phyloP scores from a whole-genome alignment of 2,797 vertebrate species.

The Ctenopoma kingsleyae region DNA sequence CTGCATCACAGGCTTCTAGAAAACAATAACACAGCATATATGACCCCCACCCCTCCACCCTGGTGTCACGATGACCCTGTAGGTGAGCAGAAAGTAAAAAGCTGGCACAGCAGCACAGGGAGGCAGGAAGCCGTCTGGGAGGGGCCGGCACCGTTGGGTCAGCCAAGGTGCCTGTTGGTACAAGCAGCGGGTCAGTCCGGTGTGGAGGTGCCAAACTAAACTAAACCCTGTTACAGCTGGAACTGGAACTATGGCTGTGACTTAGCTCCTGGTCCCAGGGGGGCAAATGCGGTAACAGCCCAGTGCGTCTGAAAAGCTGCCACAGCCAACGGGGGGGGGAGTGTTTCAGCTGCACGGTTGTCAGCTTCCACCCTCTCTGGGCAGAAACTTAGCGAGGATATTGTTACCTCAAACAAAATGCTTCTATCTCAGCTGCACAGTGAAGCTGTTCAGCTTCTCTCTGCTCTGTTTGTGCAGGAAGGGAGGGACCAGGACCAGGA shows the following conservation, averaged over 20 bases:
- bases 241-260: slow-evolving; percentile 34
- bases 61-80: not conserved
- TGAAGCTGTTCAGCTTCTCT: not conserved
- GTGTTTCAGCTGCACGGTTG: slow-evolving; percentile 30
- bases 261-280: slow-evolving; percentile 30
- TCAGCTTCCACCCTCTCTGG: slow-evolving; percentile 8
- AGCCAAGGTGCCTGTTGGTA: slow-evolving; percentile 49
- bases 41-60: no score
- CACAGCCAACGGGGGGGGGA: slow-evolving; percentile 8
- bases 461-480: not conserved
- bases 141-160: slow-evolving; percentile 17
- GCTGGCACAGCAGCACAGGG: slow-evolving; percentile 14
- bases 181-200: slow-evolving; percentile 36
- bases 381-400: slow-evolving; percentile 22
- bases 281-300: slow-evolving; percentile 24
- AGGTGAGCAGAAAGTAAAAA: slow-evolving; percentile 4
- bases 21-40: not conserved
- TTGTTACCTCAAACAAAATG: slow-evolving; percentile 26
- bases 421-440: not conserved
- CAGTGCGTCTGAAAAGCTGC: slow-evolving; percentile 46
- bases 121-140: slow-evolving; percentile 9
- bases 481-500: no score
- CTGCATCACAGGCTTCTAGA: not conserved
- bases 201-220: slow-evolving; percentile 27
- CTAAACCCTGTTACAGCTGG: not conserved